Conservation (phyloP, 2,888 invertebrate species). For the Ditula angustiorana region DNA sequence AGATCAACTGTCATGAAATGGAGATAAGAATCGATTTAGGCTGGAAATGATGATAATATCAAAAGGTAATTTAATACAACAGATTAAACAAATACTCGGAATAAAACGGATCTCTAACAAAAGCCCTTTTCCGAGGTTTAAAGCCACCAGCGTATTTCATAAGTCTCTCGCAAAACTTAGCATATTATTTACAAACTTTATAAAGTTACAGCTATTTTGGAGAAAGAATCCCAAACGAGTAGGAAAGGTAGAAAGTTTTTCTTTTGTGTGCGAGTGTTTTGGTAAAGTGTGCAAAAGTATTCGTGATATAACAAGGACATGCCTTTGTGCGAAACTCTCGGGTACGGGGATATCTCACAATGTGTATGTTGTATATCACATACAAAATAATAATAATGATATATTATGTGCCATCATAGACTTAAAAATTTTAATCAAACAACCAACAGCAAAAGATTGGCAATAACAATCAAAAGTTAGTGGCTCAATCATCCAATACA, state of each 20-base stretch:
- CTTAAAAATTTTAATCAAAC: no score
- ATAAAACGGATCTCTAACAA: constrained; percentile 6
- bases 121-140: constrained; percentile 23
- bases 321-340: constrained; percentile 21
- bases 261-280: constrained; percentile 34
- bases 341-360: not conserved
- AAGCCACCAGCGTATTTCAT: constrained; percentile 38
- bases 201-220: constrained; percentile 33
- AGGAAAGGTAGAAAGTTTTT: constrained; percentile 31
- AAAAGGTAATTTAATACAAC: no score
- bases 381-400: no score
- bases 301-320: constrained; percentile 28
- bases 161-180: constrained; percentile 32
- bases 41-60: no score
- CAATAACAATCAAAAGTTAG: no score
- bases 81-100: not conserved
- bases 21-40: no score
- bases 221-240: constrained; percentile 37
- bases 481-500: no score
- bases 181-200: constrained; percentile 39
- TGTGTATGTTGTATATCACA: not conserved
- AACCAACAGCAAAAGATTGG: no score
- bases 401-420: no score
- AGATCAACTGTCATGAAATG: no score
- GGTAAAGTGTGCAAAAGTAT: constrained; percentile 31